phyloP scores from a whole-genome alignment of 2,113 vertebrate genomes.

The Phoxinus phoxinus region DNA sequence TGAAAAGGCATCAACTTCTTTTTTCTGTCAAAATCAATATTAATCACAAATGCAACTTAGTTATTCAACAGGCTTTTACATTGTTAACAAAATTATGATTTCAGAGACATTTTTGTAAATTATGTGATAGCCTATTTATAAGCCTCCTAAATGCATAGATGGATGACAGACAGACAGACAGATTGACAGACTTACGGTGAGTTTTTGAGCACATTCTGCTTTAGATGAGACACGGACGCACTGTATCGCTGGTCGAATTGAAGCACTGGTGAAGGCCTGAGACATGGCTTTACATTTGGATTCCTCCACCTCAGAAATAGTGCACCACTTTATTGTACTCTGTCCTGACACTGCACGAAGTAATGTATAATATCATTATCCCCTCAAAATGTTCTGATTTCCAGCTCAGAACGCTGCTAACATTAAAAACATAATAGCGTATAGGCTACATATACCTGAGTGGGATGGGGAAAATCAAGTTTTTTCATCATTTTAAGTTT shows the following conservation, averaged over 20 bases:
- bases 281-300: slow-evolving; percentile 87
- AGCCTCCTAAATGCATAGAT: background rate
- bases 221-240: slow-evolving; percentile 73
- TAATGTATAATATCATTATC: background rate
- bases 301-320: slow-evolving; percentile 79
- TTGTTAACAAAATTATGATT: background rate
- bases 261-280: slow-evolving; percentile 74
- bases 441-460: background rate
- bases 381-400: too few species aligned
- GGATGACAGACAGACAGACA: background rate
- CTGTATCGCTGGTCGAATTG: slow-evolving; percentile 78
- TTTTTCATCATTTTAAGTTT: background rate
- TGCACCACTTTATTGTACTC: slow-evolving; percentile 85
- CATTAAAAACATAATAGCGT: background rate
- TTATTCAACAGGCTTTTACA: background rate
- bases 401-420: too few species aligned
- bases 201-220: slow-evolving; percentile 78
- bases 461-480: background rate
- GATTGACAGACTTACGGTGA: slow-evolving; percentile 75
- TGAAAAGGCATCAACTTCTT: slow-evolving; percentile 84
- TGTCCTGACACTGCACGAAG: slow-evolving; percentile 69
- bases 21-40: slow-evolving; percentile 69
- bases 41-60: background rate
- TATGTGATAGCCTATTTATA: background rate
- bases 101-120: background rate